phyloP scores from a whole-genome alignment of 2,888 invertebrate genomes.

The Leptinotarsa juncta region DNA sequence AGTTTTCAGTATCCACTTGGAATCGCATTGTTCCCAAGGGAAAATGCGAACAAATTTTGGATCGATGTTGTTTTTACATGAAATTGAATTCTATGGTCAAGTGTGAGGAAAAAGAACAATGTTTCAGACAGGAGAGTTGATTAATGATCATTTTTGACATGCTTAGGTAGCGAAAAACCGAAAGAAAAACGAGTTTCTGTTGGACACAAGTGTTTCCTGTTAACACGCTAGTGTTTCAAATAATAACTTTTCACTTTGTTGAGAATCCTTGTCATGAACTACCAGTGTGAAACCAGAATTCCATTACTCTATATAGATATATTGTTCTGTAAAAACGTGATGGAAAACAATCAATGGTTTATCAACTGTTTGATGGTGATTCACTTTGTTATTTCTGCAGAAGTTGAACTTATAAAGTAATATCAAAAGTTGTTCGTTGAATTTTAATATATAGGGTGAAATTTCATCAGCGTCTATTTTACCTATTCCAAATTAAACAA shows the following conservation, averaged over 20 bases:
- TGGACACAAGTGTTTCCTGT: not conserved
- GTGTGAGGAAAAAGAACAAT: not conserved
- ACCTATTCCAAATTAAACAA: too few species aligned
- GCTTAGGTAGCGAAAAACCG: not conserved
- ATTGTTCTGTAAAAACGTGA: not conserved
- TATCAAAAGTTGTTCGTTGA: too few species aligned
- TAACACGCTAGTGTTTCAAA: not conserved
- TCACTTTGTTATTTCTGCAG: too few species aligned
- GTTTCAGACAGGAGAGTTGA: conserved; percentile 5
- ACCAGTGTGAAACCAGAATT: not conserved
- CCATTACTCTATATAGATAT: not conserved
- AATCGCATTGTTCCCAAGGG: not conserved
- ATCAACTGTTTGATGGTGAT: too few species aligned
- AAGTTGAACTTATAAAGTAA: too few species aligned
- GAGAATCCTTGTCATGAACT: not conserved
- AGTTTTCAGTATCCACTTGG: not conserved
- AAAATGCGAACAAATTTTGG: not conserved
- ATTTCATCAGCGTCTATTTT: too few species aligned
- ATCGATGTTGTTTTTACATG: conserved; percentile 7
- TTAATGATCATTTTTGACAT: not conserved
- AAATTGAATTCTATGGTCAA: conserved; percentile 1
- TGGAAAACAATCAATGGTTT: too few species aligned
- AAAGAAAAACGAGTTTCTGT: not conserved
- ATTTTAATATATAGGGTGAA: too few species aligned
- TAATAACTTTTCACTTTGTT: not conserved